Conservation (phyloP, 2,113 vertebrate species). For the Xiphophorus maculatus region DNA sequence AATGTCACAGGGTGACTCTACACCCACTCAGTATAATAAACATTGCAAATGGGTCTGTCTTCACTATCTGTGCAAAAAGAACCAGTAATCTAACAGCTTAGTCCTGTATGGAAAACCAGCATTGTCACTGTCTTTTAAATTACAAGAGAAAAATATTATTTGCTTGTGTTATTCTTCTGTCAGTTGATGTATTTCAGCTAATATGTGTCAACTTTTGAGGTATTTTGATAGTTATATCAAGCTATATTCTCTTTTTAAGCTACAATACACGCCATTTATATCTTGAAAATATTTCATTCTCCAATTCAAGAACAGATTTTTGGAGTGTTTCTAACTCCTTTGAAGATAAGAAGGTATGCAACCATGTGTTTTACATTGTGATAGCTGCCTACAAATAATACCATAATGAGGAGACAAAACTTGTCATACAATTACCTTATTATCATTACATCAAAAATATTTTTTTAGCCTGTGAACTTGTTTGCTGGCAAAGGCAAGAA, state of each 20-base stretch:
- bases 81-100: not conserved
- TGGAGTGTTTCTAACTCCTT: not conserved
- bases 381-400: not conserved
- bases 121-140: too few species aligned
- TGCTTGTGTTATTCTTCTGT: too few species aligned
- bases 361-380: not conserved
- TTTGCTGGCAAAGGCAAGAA: too few species aligned
- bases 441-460: too few species aligned
- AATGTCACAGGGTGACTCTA: conserved; percentile 67
- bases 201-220: too few species aligned
- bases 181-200: too few species aligned
- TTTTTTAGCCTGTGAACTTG: too few species aligned
- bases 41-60: conserved; percentile 38
- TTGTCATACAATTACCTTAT: not conserved
- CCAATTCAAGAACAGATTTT: not conserved
- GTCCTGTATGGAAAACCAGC: not conserved
- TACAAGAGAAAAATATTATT: too few species aligned
- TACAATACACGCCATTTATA: too few species aligned
- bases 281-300: not conserved
- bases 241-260: too few species aligned
- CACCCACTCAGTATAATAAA: conserved; percentile 61
- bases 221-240: too few species aligned
- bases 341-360: not conserved
- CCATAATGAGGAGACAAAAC: not conserved
- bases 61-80: conserved; percentile 5